Base-by-base conservation (phyloP, 1,140 invertebrate genomes). In the Camponotus vicinus region DNA sequence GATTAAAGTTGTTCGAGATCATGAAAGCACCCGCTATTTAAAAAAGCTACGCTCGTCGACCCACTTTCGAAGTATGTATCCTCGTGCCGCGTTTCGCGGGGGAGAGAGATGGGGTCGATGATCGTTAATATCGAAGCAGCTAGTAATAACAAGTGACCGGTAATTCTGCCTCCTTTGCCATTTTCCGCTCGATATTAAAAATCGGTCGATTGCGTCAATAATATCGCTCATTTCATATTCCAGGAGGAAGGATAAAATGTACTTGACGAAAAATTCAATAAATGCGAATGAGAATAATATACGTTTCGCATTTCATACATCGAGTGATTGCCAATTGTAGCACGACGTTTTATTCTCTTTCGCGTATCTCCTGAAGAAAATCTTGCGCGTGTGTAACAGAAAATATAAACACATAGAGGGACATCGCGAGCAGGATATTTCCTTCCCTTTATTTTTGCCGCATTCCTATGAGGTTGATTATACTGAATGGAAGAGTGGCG, bases 41-140 rank as follows among this genome's bases (percentile, higher is more conserved):
- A 83, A 83, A 83, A 83, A 83, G 55, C 79, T 83, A 40, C 69
- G 42, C 79, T 83, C 69, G 69, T 83, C 57, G 79, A 73, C 79
- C 69, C 27, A 83, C 79, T 83, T 83, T 83, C 55, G 7, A 37
- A 73, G 69, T 49, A 75, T 73, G 69, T 49, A 75, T 83, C 69
- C 49, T 82, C 27, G 32, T 59, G 79, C 79, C 27, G 27, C 40
- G 55, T 57, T 32, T 42, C 69, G 55, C 79, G 55, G 49, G 4
- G 49, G 18, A 61, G n/a, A 61, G n/a, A 8, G 69, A 57, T 73
- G 40, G 37, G 79, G 55, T 75, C 79, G 40, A 61, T 15, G 66
- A 82, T 82, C 79, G 69, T 83, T 83, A 83, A 83, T 83, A 73
- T 83, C 69, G 55, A 73, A 83, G 67, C 67, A 32, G 55, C 18